Base-by-base conservation (phyloP, 2,797 vertebrate species). In the Rhabdomys pumilio region DNA sequence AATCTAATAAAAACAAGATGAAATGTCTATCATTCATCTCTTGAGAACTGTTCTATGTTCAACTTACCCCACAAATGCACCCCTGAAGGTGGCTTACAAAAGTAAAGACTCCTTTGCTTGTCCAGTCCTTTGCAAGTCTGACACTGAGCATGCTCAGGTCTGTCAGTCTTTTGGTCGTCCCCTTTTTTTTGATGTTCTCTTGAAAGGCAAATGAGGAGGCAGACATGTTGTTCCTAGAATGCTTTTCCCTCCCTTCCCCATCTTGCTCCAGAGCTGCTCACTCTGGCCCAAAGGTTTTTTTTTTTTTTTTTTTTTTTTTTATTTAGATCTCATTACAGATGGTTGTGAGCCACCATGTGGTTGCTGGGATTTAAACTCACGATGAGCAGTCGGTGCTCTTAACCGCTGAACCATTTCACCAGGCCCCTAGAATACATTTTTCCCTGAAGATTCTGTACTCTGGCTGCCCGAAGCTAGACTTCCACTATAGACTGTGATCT, bases 11-110 rank as follows among this genome's bases (percentile, higher is more conserved):
- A 69, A 53, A 24, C 0, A 53, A 61, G 34, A 63, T 76, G 83
- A 47, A 38, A 79, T 20, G 29, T 83, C 24, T 29, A 31, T 72
- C 63, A 13, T 7, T 47, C 0, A 0, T 67, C 24, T 95, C 57
- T 83, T 34, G 57, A 92, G 29, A 92, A 77, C 19, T 26, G 47
- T 90, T 92, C 73, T 72, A 47, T 12, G 47, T 94, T 95, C 72
- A 76, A 19, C 38, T 57, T 50, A 34, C 63, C 57, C 14, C 26
- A 92, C n/a, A 63, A 86, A 96, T 22, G 19, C 29, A 26, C 11
- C 44, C 44, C 11, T 26, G 3, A 22, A 76, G 57, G 41, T 38
- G 69, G 12, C 29, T 95, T 87, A 26, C 83, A 91, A 93, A 95
- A 93, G 38, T 19, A 59, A 67, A 72, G 50, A 26, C 26, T 61